Evolutionary conservation across 2,888 invertebrate species (phyloP).

Genomic region (Apotomis turbidana): DNA sequence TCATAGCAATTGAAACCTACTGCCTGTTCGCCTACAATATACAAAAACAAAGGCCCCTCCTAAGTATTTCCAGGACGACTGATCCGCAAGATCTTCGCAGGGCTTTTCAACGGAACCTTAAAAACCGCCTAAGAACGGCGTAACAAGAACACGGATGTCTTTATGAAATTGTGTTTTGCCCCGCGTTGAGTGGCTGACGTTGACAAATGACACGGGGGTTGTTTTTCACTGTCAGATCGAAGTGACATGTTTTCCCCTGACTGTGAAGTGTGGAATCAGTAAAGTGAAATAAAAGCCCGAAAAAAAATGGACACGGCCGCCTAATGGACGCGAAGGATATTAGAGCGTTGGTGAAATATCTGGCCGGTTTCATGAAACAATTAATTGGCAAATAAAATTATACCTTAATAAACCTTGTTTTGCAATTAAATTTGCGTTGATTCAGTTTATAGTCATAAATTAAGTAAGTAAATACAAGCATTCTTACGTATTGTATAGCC

Average conservation of each 20-base stretch:
- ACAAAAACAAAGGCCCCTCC: no score
- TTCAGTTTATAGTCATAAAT: no score
- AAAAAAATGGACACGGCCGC: constrained; percentile 52
- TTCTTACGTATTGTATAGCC: no score
- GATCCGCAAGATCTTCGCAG: no score
- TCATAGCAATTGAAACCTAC: no score
- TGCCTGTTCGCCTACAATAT: no score
- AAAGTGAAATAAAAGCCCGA: constrained; percentile 67
- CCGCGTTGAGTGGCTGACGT: constrained; percentile 76
- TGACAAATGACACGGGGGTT: constrained; percentile 79
- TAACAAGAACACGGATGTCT: constrained; percentile 79
- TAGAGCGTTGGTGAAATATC: constrained; percentile 7
- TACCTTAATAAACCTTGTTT: no score
- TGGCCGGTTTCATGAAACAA: not conserved
- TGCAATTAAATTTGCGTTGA: no score
- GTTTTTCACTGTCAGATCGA: constrained; percentile 81
- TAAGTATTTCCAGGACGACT: no score
- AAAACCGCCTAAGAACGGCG: constrained; percentile 58
- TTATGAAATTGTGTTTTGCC: constrained; percentile 81
- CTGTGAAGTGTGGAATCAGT: constrained; percentile 71
- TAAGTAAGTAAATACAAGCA: no score
- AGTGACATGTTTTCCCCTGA: constrained; percentile 76
- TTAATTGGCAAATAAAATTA: not conserved
- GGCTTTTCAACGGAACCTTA: no score
- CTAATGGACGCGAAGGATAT: constrained; percentile 47